Conservation (phyloP, 2,113 vertebrate species). For the Carollia perspicillata region DNA sequence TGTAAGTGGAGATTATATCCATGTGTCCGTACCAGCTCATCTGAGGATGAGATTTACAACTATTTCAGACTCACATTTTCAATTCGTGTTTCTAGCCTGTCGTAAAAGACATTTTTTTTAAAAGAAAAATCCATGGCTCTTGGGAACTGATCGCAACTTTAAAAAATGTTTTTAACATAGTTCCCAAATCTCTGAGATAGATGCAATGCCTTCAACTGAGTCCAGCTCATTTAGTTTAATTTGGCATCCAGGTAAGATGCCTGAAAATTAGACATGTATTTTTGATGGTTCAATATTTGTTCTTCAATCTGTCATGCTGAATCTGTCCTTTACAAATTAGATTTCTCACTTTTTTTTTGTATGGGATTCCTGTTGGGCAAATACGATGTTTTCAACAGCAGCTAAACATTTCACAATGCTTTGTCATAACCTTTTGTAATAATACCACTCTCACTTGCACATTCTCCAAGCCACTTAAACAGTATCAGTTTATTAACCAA, state of each 20-base stretch:
- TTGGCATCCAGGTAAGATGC: constrained; percentile 49
- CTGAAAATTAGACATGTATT: background rate
- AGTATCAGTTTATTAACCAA: constrained; percentile 83
- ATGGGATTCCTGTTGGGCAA: constrained; percentile 47
- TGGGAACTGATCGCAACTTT: background rate
- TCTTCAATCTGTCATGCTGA: constrained; percentile 46
- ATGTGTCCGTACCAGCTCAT: constrained; percentile 29
- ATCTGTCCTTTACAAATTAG: constrained; percentile 58
- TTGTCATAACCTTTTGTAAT: constrained; percentile 71
- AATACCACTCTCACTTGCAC: constrained; percentile 51
- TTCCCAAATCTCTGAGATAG: background rate
- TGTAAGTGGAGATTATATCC: constrained; percentile 50
- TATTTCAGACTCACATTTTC: constrained; percentile 52
- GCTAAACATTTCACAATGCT: constrained; percentile 69
- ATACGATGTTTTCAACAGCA: constrained; percentile 46
- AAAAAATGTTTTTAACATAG: background rate
- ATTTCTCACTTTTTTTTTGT: constrained; percentile 65
- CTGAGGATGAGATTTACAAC: constrained; percentile 52
- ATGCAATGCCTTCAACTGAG: background rate
- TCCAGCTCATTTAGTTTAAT: constrained; percentile 52
- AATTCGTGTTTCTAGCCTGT: constrained; percentile 46
- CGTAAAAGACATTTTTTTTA: constrained; percentile 1
- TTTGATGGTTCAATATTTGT: constrained; percentile 37
- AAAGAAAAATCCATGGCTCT: constrained; percentile 25
- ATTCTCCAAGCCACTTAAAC: constrained; percentile 74